Percentiles rank a stretch among this genome's conserved stretches.
phyloP scores from a whole-genome alignment of 1,140 invertebrate genomes.

The Drosophila tristis region DNA sequence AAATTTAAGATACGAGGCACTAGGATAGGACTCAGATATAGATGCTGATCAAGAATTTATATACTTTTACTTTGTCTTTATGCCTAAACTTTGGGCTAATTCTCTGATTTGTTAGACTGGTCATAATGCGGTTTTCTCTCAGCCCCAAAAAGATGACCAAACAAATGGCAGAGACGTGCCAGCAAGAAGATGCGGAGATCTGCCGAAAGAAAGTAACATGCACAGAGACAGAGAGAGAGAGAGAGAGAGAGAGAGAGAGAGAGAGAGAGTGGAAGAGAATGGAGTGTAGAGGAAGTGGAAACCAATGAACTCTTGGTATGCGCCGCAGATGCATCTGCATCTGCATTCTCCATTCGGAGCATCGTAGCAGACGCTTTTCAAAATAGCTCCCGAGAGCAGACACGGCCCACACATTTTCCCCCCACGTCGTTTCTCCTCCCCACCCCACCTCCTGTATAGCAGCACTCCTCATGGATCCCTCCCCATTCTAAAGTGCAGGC shows the following conservation, averaged over 20 bases:
- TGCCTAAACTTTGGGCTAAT: background rate
- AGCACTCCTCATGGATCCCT: constrained; percentile 7
- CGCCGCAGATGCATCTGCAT: constrained; percentile 45
- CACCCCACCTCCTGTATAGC: background rate
- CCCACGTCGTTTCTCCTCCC: background rate
- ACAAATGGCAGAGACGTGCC: too few relatives aligned
- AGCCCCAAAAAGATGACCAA: too few relatives aligned
- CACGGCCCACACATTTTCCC: constrained; percentile 51
- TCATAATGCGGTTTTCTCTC: too few relatives aligned
- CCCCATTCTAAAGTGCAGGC: constrained; percentile 51
- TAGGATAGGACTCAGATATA: too few relatives aligned
- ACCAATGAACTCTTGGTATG: constrained; percentile 72
- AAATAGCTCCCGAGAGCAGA: constrained; percentile 46
- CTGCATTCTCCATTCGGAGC: constrained; percentile 19
- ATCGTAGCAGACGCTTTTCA: constrained; percentile 43
- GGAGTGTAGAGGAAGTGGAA: constrained; percentile 22
- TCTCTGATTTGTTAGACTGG: too few relatives aligned
- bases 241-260: too few relatives aligned
- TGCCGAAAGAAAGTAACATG: too few relatives aligned
- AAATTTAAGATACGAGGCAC: too few relatives aligned
- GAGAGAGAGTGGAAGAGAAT: background rate
- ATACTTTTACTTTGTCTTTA: too few relatives aligned
- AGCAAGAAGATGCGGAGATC: too few relatives aligned
- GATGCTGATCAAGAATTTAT: too few relatives aligned
- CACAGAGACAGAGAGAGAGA: too few relatives aligned